Percentiles rank a stretch among this genome's conserved stretches.
Conservation (phyloP, 2,797 vertebrate genomes). For the Thunnus albacares region DNA sequence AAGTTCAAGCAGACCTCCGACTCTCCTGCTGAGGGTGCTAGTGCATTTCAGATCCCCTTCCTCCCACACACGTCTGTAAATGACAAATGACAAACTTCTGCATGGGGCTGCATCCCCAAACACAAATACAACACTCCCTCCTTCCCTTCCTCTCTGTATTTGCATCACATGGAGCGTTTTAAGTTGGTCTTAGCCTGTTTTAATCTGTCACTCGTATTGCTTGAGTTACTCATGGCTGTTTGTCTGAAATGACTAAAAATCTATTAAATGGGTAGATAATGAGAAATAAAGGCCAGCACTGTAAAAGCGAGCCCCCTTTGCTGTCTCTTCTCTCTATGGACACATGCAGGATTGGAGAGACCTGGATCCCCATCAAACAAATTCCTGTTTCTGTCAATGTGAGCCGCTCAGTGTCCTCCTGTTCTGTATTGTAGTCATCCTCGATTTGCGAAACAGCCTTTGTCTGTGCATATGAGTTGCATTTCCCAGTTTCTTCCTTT, state of each 20-base stretch:
- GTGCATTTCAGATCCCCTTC: constrained; percentile 51
- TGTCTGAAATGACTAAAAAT: constrained; percentile 5
- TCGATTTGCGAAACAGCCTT: neutral
- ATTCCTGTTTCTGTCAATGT: neutral
- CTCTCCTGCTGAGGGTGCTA: constrained; percentile 76
- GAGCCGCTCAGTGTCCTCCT: neutral
- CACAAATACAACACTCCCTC: neutral
- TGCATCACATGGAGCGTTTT: neutral
- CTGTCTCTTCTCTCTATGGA: neutral
- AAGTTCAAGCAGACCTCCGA: constrained; percentile 1
- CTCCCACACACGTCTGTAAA: neutral
- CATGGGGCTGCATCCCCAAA: neutral
- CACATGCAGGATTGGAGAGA: neutral
- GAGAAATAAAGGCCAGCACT: neutral
- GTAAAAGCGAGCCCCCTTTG: neutral
- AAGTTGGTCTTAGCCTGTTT: neutral
- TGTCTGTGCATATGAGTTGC: neutral
- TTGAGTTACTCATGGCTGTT: neutral
- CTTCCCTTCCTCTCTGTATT: neutral
- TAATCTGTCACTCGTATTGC: neutral
- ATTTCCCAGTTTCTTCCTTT: neutral
- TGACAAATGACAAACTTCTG: constrained; percentile 16
- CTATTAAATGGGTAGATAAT: neutral
- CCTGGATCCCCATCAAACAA: neutral
- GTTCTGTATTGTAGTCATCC: neutral